Percentiles rank a stretch among this genome's conserved stretches.
Evolutionary conservation across 2,888 invertebrate species (phyloP).

Genomic region (Mechanitis messenoides): DNA sequence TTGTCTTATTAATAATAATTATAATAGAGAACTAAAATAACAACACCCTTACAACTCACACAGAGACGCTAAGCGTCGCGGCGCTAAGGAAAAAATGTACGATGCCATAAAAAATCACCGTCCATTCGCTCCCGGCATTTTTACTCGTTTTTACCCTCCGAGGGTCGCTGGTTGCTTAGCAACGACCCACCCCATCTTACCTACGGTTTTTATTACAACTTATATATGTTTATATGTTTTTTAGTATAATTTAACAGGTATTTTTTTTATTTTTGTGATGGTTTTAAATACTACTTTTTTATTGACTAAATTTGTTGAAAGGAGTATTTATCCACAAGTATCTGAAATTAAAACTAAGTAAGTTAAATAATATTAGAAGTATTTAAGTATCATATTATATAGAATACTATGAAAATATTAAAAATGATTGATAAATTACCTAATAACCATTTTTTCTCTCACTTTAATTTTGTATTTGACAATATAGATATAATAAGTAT

Average conservation of each 20-base stretch:
- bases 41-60: conserved; percentile 47
- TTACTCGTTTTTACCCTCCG: conserved; percentile 75
- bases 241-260: not conserved
- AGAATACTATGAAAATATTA: too few species aligned
- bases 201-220: conserved; percentile 18
- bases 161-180: conserved; percentile 68
- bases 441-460: too few species aligned
- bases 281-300: too few species aligned
- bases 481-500: too few species aligned
- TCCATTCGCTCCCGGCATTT: conserved; percentile 71
- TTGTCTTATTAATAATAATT: too few species aligned
- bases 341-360: too few species aligned
- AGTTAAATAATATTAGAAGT: too few species aligned
- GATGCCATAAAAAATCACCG: conserved; percentile 76
- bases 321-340: too few species aligned
- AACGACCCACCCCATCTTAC: conserved; percentile 54
- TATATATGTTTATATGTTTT: not conserved
- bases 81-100: conserved; percentile 73
- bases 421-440: too few species aligned
- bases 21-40: not conserved
- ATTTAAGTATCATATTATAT: too few species aligned
- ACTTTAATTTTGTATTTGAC: too few species aligned
- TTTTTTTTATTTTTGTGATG: not conserved
- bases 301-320: too few species aligned
- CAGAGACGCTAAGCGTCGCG: conserved; percentile 50